Conservation (phyloP, 2,888 invertebrate genomes). For the Erebia aethiops region DNA sequence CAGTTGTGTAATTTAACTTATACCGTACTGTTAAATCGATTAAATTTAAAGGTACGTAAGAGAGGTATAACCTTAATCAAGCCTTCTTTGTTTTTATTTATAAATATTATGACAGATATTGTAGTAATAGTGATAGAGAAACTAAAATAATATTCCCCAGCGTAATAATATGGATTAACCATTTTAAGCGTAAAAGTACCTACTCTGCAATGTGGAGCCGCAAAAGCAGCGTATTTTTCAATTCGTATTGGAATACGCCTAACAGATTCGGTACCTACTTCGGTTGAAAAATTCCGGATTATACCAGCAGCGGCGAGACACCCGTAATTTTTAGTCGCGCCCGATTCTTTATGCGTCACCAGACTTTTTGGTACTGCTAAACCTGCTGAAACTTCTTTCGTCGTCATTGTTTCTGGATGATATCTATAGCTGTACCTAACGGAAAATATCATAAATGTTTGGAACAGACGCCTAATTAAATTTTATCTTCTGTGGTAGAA, state of each 20-base stretch:
- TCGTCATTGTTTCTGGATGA: no score
- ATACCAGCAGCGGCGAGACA: no score
- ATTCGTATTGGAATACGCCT: no score
- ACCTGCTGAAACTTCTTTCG: no score
- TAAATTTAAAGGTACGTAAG: slow-evolving; percentile 7
- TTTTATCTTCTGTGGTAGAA: background rate
- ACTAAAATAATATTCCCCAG: no score
- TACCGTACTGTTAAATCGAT: slow-evolving; percentile 22
- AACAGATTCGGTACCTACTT: no score
- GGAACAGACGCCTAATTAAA: background rate
- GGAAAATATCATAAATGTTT: background rate
- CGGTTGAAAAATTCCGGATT: no score
- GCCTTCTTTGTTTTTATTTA: background rate
- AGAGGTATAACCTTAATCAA: slow-evolving; percentile 1
- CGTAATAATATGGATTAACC: no score
- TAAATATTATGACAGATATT: background rate
- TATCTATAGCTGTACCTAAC: no score
- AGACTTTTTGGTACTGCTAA: no score
- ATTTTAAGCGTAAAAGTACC: background rate
- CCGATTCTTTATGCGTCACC: no score
- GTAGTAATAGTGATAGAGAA: background rate
- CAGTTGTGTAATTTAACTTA: slow-evolving; percentile 27
- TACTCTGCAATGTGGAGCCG: background rate
- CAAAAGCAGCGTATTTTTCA: background rate
- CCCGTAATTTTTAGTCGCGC: no score